A percentile compares a stretch with the other conserved stretches of the same genome.
Evolutionary conservation across 1,140 invertebrate species (phyloP).

Genomic region (Sycobia sp.): DNA sequence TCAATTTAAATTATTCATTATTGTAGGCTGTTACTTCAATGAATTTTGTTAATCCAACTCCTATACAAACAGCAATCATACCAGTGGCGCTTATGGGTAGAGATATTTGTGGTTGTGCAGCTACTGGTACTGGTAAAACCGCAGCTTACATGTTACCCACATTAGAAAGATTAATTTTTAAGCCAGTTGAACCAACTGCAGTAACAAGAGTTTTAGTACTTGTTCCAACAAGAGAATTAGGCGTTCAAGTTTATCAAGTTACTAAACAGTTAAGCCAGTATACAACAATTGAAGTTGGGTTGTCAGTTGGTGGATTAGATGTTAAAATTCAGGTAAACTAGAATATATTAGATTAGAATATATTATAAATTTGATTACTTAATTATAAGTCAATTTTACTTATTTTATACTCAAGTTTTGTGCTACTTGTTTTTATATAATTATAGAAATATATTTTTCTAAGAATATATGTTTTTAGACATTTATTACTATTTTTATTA

Average conservation of each 20-base stretch:
- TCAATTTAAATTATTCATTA: constrained; percentile 5
- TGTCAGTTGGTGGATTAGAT: constrained; percentile 92
- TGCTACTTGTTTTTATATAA: not conserved
- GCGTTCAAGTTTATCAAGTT: constrained; percentile 95
- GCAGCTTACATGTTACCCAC: constrained; percentile 98
- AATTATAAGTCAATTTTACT: not conserved
- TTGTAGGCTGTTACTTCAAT: constrained; percentile 27
- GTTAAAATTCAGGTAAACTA: constrained; percentile 79
- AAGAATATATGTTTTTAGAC: no score
- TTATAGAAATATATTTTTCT: constrained; percentile 5
- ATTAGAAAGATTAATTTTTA: constrained; percentile 89
- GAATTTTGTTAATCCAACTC: constrained; percentile 36
- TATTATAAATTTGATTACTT: no score
- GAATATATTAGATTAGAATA: no score
- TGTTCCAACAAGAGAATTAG: constrained; percentile 95
- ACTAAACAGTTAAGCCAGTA: constrained; percentile 88
- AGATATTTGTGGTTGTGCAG: constrained; percentile 95
- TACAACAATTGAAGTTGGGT: constrained; percentile 79
- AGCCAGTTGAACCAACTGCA: constrained; percentile 66
- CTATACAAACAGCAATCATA: constrained; percentile 77
- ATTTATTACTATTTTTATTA: no score
- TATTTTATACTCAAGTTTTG: not conserved
- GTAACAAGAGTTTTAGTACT: constrained; percentile 89
- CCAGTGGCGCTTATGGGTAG: constrained; percentile 86
- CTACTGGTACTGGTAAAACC: constrained; percentile 98